Evolutionary conservation across 2,888 invertebrate species (phyloP), one percentile per base, ranked within the genome.

Genomic region (Acanthosepion lycidas): DNA sequence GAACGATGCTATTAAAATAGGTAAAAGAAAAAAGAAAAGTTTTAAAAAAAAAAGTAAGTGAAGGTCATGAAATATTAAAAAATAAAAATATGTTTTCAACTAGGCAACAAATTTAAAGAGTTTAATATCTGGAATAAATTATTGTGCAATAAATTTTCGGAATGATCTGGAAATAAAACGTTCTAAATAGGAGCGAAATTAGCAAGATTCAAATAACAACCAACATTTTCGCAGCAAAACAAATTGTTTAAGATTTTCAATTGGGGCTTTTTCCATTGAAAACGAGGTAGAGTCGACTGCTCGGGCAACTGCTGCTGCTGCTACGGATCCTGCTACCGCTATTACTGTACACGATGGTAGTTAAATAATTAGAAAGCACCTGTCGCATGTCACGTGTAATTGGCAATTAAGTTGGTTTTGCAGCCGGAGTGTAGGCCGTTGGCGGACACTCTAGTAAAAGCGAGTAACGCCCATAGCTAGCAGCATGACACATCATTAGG

Each of bases 321-420:
- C 55, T 55, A 20, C 15, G 8, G 26, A 5, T 26, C 8, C 26
- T 64, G 23, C 64, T 64, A 28, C 78, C 28, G 28, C 78, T 78
- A 28, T 26, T n/a, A 26, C n/a, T n/a, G 28, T n/a, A 15, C n/a
- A 33, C n/a, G 12, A 33, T 78, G 78, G 78, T 78, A 33, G 78
- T 78, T 78, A 78, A 42, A 78, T 78, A 78, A 78, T 78, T 78
- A 78, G 78, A n/a, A 78, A 78, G 78, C 78, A 78, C 78, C 78
- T 78, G 78, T 78, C 78, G 78, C 78, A 78, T 78, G 78, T 78
- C 78, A 78, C 78, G 78, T n/a, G 78, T 78, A 78, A 78, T 78
- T 78, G 78, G 78, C 78, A 78, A 78, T 78, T 78, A 78, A 78
- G n/a, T 78, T 78, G n/a, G n/a, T 33, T 78, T n/a, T 78, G 78